phyloP scores from a whole-genome alignment of 2,797 vertebrate species.

The Acanthurus leucopareius region DNA sequence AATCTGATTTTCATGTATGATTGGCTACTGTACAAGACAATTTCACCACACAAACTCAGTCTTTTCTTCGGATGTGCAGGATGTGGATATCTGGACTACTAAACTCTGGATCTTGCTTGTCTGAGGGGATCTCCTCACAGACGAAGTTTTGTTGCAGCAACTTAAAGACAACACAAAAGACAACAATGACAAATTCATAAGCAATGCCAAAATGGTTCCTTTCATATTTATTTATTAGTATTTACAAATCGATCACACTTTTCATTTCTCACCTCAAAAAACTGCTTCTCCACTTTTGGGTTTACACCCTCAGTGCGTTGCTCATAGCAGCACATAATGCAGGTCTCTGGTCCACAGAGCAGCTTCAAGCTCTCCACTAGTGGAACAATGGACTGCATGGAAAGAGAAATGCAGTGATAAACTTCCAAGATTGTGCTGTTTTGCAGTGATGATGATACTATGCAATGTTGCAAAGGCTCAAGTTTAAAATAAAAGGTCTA shows the following conservation, averaged over 20 bases:
- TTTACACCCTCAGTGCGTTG: conserved; percentile 95
- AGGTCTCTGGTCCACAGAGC: conserved; percentile 90
- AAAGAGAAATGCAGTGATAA: background rate
- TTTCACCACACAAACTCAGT: conserved; percentile 29
- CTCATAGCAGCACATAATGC: conserved; percentile 96
- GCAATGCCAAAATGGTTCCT: background rate
- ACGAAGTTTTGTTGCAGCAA: conserved; percentile 91
- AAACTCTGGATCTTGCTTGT: conserved; percentile 93
- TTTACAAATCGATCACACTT: background rate
- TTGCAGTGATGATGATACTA: background rate
- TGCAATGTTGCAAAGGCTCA: background rate
- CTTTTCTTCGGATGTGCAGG: conserved; percentile 81
- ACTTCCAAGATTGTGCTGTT: background rate
- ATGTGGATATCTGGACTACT: conserved; percentile 96
- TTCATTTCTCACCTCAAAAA: conserved; percentile 90
- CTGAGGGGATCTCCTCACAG: conserved; percentile 90
- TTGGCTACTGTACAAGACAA: background rate
- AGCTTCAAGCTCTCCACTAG: conserved; percentile 92
- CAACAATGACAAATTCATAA: conserved; percentile 7
- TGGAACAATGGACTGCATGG: conserved; percentile 90
- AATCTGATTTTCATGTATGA: background rate
- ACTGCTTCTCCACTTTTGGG: conserved; percentile 92
- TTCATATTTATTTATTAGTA: background rate
- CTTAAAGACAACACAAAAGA: conserved; percentile 77
- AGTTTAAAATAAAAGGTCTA: background rate